Base-by-base conservation (phyloP, 2,888 invertebrate species). In the Hipparchia semele region DNA sequence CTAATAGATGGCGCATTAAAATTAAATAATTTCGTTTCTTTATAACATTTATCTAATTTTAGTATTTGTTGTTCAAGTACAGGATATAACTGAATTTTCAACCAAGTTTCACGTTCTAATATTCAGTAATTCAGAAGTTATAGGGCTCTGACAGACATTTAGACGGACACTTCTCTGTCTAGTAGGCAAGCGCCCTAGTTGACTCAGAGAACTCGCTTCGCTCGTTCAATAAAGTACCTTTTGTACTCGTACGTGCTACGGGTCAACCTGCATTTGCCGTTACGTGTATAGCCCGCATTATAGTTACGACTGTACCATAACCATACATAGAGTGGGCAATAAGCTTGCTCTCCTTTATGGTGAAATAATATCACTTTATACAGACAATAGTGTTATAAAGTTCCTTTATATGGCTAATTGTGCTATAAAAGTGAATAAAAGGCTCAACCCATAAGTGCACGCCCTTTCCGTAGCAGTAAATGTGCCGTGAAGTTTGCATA, bases 381-480 rank as follows among this genome's bases (percentile, higher is more conserved):
- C n/a, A 33, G 23, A 23, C 33, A 51, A 65, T 53, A 51, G 53
- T 53, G 53, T 65, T 53, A 65, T 65, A 65, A 65, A 65, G 51
- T 33, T 7, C 65, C 33, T 65, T 65, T 65, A 65, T 65, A 51
- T 10, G 65, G 65, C 53, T 51, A 33, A 53, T 65, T 33, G 65
- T 39, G 65, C 13, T 65, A 53, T 65, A 65, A 65, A 65, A 33
- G 33, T 12, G 51, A 33, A 53, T 62, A 65, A 65, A 65, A 53
- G 12, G 65, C 65, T n/a, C 12, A 6, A 10, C 45, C 13, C 39
- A 54, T 39, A 61, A 70, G 69, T 61, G 53, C 65, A 58, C 49
- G n/a, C 65, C 56, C 39, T 65, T 71, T 71, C 59, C 49, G 59
- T 45, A 33, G 58, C 70, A 66, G 64, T 51, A 66, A 66, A 71